phyloP scores from a whole-genome alignment of 2,888 invertebrate species.

The Parnassius orleans region DNA sequence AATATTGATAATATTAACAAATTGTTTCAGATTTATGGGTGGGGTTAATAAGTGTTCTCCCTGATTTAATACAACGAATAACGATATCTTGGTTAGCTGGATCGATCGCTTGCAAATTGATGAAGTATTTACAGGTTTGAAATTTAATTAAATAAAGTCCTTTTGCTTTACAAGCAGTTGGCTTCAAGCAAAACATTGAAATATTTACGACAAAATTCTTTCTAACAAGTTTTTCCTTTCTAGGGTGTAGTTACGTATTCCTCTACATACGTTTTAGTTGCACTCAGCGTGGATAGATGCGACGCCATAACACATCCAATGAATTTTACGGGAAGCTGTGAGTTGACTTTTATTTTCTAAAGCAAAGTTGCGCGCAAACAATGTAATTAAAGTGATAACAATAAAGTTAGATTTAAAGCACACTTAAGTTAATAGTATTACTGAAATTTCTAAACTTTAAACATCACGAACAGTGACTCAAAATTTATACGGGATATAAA shows the following conservation, averaged over 20 bases:
- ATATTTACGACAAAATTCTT: too few relatives aligned
- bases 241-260: constrained; percentile 93
- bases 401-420: constrained; percentile 1
- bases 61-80: constrained; percentile 93
- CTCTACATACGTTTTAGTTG: constrained; percentile 95
- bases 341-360: constrained; percentile 69
- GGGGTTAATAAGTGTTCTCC: constrained; percentile 92
- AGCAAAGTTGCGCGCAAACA: constrained; percentile 9
- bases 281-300: constrained; percentile 94
- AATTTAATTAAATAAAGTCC: background rate
- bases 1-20: background rate
- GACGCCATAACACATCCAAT: constrained; percentile 97
- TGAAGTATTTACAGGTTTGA: constrained; percentile 90
- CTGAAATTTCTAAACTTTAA: too few relatives aligned
- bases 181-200: too few relatives aligned
- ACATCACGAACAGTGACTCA: too few relatives aligned
- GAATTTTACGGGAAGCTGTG: constrained; percentile 97
- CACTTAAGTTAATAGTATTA: background rate
- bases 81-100: constrained; percentile 95
- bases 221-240: constrained; percentile 27
- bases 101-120: constrained; percentile 91
- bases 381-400: constrained; percentile 9
- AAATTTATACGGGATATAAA: too few relatives aligned
- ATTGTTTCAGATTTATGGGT: constrained; percentile 89
- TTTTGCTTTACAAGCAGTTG: too few relatives aligned